A percentile compares a stretch with the other conserved stretches of the same genome.
These are phyloP conservation scores for Microhierax caerulescens DNA, from an alignment of 2,797 vertebrate species.

Conservation along the genomic window DNA sequence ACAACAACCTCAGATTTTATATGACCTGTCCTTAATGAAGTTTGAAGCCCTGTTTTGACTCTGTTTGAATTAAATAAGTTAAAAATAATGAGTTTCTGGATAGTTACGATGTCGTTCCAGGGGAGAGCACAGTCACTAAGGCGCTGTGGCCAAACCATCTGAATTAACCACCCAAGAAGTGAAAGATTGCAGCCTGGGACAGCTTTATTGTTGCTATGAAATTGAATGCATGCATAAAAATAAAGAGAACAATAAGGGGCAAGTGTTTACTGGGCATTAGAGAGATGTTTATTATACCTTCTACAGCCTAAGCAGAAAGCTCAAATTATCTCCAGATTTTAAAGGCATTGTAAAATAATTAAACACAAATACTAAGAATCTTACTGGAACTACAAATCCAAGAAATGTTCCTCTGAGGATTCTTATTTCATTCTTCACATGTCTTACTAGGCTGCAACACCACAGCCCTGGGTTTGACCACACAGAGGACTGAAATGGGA, in stretches of 20 bases:
- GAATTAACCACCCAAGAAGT: slow-evolving; percentile 57
- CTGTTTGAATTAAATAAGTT: neutral
- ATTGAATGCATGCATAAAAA: slow-evolving; percentile 66
- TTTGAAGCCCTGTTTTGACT: neutral
- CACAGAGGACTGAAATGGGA: neutral
- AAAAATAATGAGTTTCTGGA: slow-evolving; percentile 8
- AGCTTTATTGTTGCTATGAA: slow-evolving; percentile 68
- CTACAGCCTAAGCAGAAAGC: slow-evolving; percentile 46
- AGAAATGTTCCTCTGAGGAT: slow-evolving; percentile 34
- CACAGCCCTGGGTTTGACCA: neutral
- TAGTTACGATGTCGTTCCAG: neutral
- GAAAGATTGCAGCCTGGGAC: slow-evolving; percentile 49
- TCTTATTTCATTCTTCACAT: slow-evolving; percentile 23
- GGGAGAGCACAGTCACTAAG: neutral
- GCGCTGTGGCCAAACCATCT: neutral
- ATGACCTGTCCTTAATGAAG: neutral
- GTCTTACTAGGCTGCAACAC: neutral
- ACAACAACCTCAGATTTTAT: neutral
- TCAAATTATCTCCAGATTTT: slow-evolving; percentile 68
- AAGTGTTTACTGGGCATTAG: slow-evolving; percentile 58
- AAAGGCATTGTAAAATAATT: slow-evolving; percentile 58
- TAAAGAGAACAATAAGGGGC: slow-evolving; percentile 40
- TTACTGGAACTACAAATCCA: slow-evolving; percentile 55
- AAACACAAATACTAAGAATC: slow-evolving; percentile 11
- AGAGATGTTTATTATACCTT: slow-evolving; percentile 64